Base-by-base conservation (phyloP, 2,797 vertebrate genomes). In the Okamejei kenojei region DNA sequence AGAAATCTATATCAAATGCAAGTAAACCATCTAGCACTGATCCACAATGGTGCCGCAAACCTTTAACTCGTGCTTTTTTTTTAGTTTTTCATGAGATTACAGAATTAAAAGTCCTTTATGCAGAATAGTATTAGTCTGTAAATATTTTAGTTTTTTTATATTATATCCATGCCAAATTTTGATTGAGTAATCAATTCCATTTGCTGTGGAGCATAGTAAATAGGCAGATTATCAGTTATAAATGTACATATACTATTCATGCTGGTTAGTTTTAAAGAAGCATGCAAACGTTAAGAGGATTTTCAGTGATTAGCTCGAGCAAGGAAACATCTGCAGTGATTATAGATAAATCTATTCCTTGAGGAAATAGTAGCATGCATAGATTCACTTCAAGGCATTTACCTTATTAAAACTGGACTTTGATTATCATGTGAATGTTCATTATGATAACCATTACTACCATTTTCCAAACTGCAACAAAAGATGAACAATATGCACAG, bases 401-500 rank as follows among this genome's bases (percentile, higher is more conserved):
- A 99, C 98, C 98, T 99, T 96, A 96, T 96, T 97, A 97, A 97
- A 96, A 97, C 94, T 95, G 97, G 97, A 95, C 97, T 98, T 96
- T 97, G 97, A 96, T 98, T 97, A 98, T 97, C 97, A 96, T 97
- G 97, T 94, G 97, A 97, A 95, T 95, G 95, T 94, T 98, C 97
- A 97, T 97, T 98, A 98, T 98, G 98, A 98, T 99, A 99, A 99
- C 98, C 98, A 98, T 98, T 98, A 98, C 97, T 98, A 99, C 97
- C 97, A 97, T 97, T 98, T 98, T 98, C 97, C 95, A 97, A 96
- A 98, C 97, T 98, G 98, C 95, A 98, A 98, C 95, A 97, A 97
- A 98, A 97, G 10, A 96, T 76, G 94, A 93, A 94, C 94, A 93
- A 81, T 29, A 65, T 88, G 61, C 93, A 94, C 94, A 96, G 88